A percentile compares a stretch with the other conserved stretches of the same genome.
Evolutionary conservation across 2,113 vertebrate species (phyloP).

Genomic region (Monopterus albus): DNA sequence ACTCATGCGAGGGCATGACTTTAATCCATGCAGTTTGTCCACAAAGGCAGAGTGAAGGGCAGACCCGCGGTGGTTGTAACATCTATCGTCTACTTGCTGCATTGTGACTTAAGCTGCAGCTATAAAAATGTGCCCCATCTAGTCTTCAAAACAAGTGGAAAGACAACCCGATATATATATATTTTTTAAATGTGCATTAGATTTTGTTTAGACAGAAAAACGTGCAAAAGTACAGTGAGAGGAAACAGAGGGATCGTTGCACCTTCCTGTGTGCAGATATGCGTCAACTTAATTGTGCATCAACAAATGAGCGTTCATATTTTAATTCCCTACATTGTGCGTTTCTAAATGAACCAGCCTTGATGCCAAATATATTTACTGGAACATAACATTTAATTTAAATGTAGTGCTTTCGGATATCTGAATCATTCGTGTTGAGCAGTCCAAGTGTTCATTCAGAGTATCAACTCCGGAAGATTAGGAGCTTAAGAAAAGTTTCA

Average conservation of each 20-base stretch:
- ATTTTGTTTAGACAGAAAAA: slow-evolving; percentile 16
- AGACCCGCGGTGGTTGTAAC: background rate
- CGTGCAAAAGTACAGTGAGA: background rate
- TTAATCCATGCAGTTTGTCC: slow-evolving; percentile 41
- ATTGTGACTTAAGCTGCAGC: slow-evolving; percentile 26
- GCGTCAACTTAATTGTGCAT: slow-evolving; percentile 12
- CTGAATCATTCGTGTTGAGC: slow-evolving; percentile 11
- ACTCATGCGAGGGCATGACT: slow-evolving; percentile 38
- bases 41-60: slow-evolving; percentile 7
- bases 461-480: slow-evolving; percentile 64
- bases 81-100: slow-evolving; percentile 2
- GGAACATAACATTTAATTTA: slow-evolving; percentile 5
- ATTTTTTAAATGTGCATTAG: slow-evolving; percentile 1
- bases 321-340: background rate
- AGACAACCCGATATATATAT: slow-evolving; percentile 6
- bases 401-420: slow-evolving; percentile 22
- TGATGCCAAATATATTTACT: background rate
- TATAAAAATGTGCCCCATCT: slow-evolving; percentile 21
- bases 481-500: slow-evolving; percentile 68
- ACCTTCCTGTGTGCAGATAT: background rate
- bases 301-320: background rate
- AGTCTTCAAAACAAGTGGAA: slow-evolving; percentile 32
- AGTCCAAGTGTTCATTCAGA: slow-evolving; percentile 54
- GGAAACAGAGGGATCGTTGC: background rate
- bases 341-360: background rate